These are phyloP conservation scores for Ammospiza nelsoni DNA, from an alignment of 2,113 vertebrate species.

Conservation along the genomic window DNA sequence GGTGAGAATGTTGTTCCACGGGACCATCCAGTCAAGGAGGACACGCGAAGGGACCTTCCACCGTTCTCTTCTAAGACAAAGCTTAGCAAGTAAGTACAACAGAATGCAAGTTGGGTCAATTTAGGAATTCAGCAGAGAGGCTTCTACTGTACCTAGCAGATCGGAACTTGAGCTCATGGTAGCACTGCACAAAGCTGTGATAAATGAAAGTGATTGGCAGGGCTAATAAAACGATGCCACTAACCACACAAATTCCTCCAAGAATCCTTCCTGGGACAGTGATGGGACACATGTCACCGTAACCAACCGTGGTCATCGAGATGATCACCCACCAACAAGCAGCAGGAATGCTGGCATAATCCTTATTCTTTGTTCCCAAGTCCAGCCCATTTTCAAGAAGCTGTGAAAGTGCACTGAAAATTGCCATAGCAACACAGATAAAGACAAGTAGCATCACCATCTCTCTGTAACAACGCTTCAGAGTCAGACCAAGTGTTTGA, in stretches of 20 bases:
- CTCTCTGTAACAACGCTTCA: slow-evolving; percentile 95
- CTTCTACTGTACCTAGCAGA: slow-evolving; percentile 89
- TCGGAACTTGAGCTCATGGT: slow-evolving; percentile 94
- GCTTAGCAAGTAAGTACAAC: slow-evolving; percentile 37
- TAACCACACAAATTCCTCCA: slow-evolving; percentile 97
- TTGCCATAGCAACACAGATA: slow-evolving; percentile 96
- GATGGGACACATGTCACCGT: slow-evolving; percentile 97
- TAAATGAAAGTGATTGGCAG: slow-evolving; percentile 99
- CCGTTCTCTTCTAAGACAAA: slow-evolving; percentile 39
- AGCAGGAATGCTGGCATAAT: slow-evolving; percentile 96
- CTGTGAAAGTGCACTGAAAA: slow-evolving; percentile 97
- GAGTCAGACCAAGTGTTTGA: slow-evolving; percentile 96
- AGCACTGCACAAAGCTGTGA: slow-evolving; percentile 99
- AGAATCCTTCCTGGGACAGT: slow-evolving; percentile 94
- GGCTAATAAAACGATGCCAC: slow-evolving; percentile 95
- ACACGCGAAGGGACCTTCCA: slow-evolving; percentile 27
- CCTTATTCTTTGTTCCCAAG: slow-evolving; percentile 88
- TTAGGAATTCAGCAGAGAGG: slow-evolving; percentile 87
- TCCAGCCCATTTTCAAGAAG: slow-evolving; percentile 94
- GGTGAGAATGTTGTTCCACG: slow-evolving; percentile 7
- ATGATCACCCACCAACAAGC: slow-evolving; percentile 99
- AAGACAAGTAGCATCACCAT: slow-evolving; percentile 99
- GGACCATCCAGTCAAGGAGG: slow-evolving; percentile 58
- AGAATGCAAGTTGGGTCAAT: slow-evolving; percentile 63
- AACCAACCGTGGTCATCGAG: slow-evolving; percentile 99